Conservation (phyloP, 2,113 vertebrate species). For the Lycocorax pyrrhopterus region DNA sequence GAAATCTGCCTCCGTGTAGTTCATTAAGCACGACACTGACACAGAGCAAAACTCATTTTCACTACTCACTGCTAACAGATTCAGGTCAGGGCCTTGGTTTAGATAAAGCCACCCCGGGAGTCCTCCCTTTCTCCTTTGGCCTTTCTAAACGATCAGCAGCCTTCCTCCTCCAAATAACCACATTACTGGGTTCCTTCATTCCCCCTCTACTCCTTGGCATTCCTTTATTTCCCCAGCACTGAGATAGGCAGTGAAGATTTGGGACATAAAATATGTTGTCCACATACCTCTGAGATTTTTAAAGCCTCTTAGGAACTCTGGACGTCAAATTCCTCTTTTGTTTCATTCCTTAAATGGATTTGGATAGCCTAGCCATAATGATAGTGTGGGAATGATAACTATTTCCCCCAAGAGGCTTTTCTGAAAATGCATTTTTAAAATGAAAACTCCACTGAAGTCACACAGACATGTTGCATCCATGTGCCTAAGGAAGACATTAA, state of each 20-base stretch:
- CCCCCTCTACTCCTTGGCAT: background rate
- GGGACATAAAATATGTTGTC: background rate
- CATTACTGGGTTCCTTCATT: background rate
- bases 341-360: conserved; percentile 51
- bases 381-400: conserved; percentile 40
- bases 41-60: background rate
- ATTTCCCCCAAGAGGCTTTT: background rate
- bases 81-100: background rate
- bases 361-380: background rate
- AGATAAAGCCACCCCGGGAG: background rate
- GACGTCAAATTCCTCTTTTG: background rate
- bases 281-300: background rate
- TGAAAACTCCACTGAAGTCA: background rate
- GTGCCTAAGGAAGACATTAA: background rate
- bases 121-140: background rate
- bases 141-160: background rate
- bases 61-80: background rate
- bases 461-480: accelerated
- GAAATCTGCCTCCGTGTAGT: background rate
- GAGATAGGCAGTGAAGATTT: background rate
- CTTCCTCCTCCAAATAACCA: background rate
- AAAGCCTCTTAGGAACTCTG: background rate
- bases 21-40: background rate
- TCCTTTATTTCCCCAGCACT: background rate
- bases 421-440: background rate